Base-by-base conservation (phyloP, 2,888 invertebrate species). In the Epinotia demarniana region DNA sequence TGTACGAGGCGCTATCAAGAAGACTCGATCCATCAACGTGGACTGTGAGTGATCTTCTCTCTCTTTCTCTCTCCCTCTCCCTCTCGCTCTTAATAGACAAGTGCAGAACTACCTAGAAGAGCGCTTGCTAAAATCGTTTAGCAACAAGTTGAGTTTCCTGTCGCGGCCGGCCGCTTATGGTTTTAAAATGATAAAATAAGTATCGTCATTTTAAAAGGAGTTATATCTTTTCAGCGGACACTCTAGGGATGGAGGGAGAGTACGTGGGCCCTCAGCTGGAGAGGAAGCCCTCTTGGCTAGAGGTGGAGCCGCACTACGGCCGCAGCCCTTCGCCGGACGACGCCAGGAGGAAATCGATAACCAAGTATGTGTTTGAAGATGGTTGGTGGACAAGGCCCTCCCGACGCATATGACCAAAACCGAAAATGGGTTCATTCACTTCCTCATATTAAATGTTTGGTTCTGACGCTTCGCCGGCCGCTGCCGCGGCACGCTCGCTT, bases 11-110 rank as follows among this genome's bases (percentile, higher is more conserved):
- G 98, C 99, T 60, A 98, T 99, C 77, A 97, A 98, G 91, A 97
- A 99, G 87, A 99, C 99, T 0, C 95, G 99, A 80, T 98, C 98
- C 13, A 99, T 99, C 79, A 98, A 98, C 85, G 97, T 98, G 9
- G 98, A 97, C 88, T 96, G 97, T 97, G 91, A 95, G 97, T 95
- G 60, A 0, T 4, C 8, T 72, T 68, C 43, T 18, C 33, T 33
- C 33, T 33, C 33, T 1, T 4, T 33, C 33, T 33, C 33, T 8
- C 33, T 33, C 33, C 27, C 27, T 27, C 27, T 27, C 27, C 4
- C 27, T 27, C 27, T 27, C 27, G 6, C 33, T 33, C 88, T 97
- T 73, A 96, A 97, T 87, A 96, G 96, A 0, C 96, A 97, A 95
- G 98, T 98, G 5, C 97, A 98, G 85, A 96, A 96, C 81, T 98